Evolutionary conservation across 53 echinoderm and acorn worm genomes (phyloP).

Genomic region (Crossaster papposus): DNA sequence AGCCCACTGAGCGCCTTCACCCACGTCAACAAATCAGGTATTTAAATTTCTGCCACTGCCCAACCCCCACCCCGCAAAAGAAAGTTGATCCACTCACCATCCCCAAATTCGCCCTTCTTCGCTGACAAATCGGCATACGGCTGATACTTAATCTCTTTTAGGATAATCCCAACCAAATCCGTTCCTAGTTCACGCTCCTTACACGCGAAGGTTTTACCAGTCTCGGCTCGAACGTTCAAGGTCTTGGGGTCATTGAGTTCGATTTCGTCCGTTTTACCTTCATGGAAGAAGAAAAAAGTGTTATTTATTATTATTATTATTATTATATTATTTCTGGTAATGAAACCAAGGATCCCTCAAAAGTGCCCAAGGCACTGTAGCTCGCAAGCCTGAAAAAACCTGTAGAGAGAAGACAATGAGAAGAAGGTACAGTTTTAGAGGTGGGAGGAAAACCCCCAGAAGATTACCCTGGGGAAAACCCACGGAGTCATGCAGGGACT

Average conservation of each 20-base stretch:
- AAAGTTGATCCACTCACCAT: not conserved
- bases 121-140: constrained; percentile 30
- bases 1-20: too few species aligned
- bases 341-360: too few species aligned
- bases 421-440: too few species aligned
- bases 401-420: too few species aligned
- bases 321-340: not conserved
- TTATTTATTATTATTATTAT: not conserved
- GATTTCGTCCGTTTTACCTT: not conserved
- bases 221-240: constrained; percentile 2
- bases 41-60: too few species aligned
- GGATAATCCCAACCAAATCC: not conserved
- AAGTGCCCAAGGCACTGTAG: too few species aligned
- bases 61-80: not conserved
- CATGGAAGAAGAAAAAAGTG: not conserved
- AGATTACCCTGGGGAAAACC: too few species aligned
- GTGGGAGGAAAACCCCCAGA: too few species aligned
- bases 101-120: constrained; percentile 40
- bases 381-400: too few species aligned
- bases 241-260: not conserved
- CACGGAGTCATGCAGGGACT: too few species aligned
- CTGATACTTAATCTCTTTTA: constrained; percentile 33
- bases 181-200: not conserved
- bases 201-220: constrained; percentile 3
- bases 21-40: too few species aligned